Evolutionary conservation across 2,888 invertebrate genomes (phyloP).

Genomic region (Eupithecia inturbata): DNA sequence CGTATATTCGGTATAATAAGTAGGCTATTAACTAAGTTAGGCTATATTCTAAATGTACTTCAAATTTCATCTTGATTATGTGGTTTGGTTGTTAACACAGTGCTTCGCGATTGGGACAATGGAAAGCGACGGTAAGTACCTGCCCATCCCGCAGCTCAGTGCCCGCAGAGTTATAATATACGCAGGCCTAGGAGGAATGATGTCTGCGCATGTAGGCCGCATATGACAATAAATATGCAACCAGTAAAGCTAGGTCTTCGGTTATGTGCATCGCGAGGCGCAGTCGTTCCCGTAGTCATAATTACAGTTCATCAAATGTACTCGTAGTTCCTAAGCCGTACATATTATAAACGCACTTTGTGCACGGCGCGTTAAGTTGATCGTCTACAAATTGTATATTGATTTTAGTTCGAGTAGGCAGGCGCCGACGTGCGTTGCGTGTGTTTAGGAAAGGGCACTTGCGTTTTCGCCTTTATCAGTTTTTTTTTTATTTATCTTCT

Average conservation of each 20-base stretch:
- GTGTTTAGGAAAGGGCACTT: constrained; percentile 52
- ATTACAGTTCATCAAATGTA: not conserved
- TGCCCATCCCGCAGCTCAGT: constrained; percentile 47
- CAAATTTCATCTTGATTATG: too few relatives aligned
- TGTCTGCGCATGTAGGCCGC: constrained; percentile 71
- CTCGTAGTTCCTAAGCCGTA: not conserved
- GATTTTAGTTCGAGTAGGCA: constrained; percentile 73
- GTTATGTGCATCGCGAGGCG: constrained; percentile 77
- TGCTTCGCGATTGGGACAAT: constrained; percentile 74
- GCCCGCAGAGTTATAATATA: not conserved
- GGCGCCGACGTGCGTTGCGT: constrained; percentile 67
- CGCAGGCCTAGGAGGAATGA: not conserved
- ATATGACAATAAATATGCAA: constrained; percentile 78
- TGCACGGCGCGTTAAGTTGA: constrained; percentile 26
- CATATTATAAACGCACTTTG: constrained; percentile 20
- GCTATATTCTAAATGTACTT: too few relatives aligned
- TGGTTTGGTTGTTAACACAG: constrained; percentile 79
- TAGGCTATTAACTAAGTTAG: too few relatives aligned
- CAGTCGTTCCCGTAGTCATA: constrained; percentile 55
- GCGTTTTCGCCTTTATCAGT: constrained; percentile 74
- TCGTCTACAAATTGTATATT: constrained; percentile 51
- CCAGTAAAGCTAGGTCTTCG: constrained; percentile 66
- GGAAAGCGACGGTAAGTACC: constrained; percentile 79
- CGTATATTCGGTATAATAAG: too few relatives aligned
- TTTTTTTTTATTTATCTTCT: too few relatives aligned